Conservation (phyloP, 2,797 vertebrate species). For the Enteromius treurensis region DNA sequence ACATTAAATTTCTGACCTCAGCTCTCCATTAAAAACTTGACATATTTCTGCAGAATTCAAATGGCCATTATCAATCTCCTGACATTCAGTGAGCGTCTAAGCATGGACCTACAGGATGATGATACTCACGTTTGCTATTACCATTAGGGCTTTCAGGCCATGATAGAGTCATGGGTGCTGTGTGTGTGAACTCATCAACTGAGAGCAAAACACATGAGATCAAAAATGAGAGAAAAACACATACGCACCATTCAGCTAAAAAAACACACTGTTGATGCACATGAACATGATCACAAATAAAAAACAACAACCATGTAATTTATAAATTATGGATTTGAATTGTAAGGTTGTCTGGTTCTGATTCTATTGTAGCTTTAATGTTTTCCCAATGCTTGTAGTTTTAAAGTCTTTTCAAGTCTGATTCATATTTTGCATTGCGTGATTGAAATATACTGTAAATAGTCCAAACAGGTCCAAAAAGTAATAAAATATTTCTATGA, state of each 20-base stretch:
- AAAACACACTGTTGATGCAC: slow-evolving; percentile 43
- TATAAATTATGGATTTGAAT: neutral
- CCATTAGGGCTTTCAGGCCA: slow-evolving; percentile 72
- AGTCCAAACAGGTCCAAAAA: neutral
- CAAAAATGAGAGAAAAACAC: slow-evolving; percentile 34
- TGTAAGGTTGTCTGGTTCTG: neutral
- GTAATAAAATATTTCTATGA: neutral
- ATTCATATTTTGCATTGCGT: neutral
- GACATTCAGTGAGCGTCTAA: neutral
- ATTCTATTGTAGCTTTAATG: neutral
- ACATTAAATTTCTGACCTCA: neutral
- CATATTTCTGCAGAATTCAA: slow-evolving; percentile 18
- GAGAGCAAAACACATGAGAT: slow-evolving; percentile 53
- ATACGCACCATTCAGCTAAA: slow-evolving; percentile 38
- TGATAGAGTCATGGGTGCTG: slow-evolving; percentile 62
- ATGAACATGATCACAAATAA: slow-evolving; percentile 17
- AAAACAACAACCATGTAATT: neutral
- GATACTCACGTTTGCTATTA: slow-evolving; percentile 69
- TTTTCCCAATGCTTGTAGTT: neutral
- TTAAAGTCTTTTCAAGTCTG: neutral
- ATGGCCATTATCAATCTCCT: neutral
- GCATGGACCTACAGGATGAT: neutral
- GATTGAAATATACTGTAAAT: too few relatives aligned
- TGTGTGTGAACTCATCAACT: slow-evolving; percentile 70
- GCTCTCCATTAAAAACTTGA: neutral